A percentile compares a stretch with the other conserved stretches of the same genome.
phyloP scores from a whole-genome alignment of 2,113 vertebrate genomes.

The Psophia crepitans region DNA sequence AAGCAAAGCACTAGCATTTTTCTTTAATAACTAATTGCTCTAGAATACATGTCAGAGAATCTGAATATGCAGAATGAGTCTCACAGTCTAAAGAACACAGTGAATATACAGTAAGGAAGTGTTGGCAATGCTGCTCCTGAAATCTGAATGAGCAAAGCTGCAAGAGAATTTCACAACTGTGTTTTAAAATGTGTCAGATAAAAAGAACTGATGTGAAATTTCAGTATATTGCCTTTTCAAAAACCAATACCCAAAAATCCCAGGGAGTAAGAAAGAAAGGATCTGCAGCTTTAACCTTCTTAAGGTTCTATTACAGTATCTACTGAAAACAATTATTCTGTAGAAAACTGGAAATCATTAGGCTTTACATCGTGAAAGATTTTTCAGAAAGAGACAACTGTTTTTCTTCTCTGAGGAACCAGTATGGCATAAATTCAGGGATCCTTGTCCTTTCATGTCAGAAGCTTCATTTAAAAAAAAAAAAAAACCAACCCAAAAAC shows the following conservation, averaged over 20 bases:
- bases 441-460: not conserved
- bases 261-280: not conserved
- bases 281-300: not conserved
- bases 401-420: not conserved
- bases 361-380: not conserved
- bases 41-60: not conserved
- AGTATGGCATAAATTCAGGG: not conserved
- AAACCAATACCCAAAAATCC: not conserved
- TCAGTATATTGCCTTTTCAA: not conserved
- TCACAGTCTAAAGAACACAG: not conserved
- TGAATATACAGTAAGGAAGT: not conserved
- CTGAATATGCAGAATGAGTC: not conserved
- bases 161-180: not conserved
- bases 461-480: not conserved
- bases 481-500: too few species aligned
- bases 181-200: not conserved
- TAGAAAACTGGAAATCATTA: not conserved
- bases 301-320: not conserved
- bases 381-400: not conserved
- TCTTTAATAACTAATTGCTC: not conserved
- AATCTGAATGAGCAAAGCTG: not conserved
- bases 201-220: not conserved
- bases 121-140: not conserved
- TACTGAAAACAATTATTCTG: not conserved
- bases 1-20: not conserved